Base-by-base conservation (phyloP, 2,113 vertebrate species). In the Trematomus loennbergii region DNA sequence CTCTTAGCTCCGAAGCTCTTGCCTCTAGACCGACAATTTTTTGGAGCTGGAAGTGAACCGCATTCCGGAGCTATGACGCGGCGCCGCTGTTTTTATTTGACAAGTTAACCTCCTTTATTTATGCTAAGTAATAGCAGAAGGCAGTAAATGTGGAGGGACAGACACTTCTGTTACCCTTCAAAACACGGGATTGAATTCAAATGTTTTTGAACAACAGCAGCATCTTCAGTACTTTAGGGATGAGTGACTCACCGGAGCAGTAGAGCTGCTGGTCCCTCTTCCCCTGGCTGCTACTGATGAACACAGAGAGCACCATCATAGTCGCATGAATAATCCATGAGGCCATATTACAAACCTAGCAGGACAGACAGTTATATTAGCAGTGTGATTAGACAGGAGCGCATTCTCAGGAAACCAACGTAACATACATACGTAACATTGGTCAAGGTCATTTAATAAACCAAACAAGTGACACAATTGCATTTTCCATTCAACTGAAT, bases 221-320 rank as follows among this genome's bases (percentile, higher is more conserved):
- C 12, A 25, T 54, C n/a, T 20, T 4, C 43, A 50, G 36, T 33
- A n/a, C 36, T 58, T 3, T 16, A 22, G 3, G 0, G 18, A 49
- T 49, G 15, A 16, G 1, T 8, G 0, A 72, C 89, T 90, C 78
- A 95, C 95, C 95, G 67, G 93, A 94, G 67, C 94, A 94, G 81
- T 93, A 95, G 1, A 94, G 62, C 54, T 88, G 52, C 20, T 83
- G 43, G 63, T 94, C 88, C 63, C 84, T 91, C 84, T 92, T 94
- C 12, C 80, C 89, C 20, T 90, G 79, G 17, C 72, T 36, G 16
- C 54, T 69, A 49, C 67, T 40, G 45, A 76, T 64, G 61, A 87
- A 85, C 58, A 87, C n/a, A 7, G 76, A 82, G 5, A 94, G 62
- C 48, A 89, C 4, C 65, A 92, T 20, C 57, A 92, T 43, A 36